These are phyloP conservation scores for Pygathrix nemaeus DNA, from an alignment of 2,113 vertebrate genomes.

Conservation along the genomic window DNA sequence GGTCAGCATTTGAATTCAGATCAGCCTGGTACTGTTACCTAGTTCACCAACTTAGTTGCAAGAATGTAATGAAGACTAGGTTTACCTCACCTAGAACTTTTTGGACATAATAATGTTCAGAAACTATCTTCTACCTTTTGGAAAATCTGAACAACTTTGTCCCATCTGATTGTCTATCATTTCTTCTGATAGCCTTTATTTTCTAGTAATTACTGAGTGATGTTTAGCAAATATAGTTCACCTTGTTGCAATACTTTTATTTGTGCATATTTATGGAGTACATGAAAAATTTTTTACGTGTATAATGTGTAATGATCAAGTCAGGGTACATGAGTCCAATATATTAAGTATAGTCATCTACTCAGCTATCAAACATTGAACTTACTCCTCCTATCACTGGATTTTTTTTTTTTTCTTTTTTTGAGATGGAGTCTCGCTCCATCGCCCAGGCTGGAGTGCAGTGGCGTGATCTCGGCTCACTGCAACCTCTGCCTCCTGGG, in stretches of 20 bases:
- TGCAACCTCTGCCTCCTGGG: no score
- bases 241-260: background rate
- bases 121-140: background rate
- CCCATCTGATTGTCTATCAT: background rate
- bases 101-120: conserved; percentile 1
- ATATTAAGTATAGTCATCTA: no score
- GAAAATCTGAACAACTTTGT: conserved; percentile 23
- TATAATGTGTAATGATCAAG: no score
- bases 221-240: background rate
- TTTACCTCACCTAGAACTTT: conserved; percentile 1
- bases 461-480: no score
- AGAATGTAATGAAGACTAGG: background rate
- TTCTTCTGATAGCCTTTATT: conserved; percentile 1
- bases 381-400: background rate
- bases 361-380: no score
- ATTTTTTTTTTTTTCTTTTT: background rate
- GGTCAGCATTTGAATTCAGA: background rate
- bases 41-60: background rate
- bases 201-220: background rate
- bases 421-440: no score
- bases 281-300: no score
- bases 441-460: no score
- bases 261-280: no score
- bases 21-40: background rate
- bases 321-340: no score